Base-by-base conservation (phyloP, 2,113 vertebrate species). In the Ceratotherium simum region DNA sequence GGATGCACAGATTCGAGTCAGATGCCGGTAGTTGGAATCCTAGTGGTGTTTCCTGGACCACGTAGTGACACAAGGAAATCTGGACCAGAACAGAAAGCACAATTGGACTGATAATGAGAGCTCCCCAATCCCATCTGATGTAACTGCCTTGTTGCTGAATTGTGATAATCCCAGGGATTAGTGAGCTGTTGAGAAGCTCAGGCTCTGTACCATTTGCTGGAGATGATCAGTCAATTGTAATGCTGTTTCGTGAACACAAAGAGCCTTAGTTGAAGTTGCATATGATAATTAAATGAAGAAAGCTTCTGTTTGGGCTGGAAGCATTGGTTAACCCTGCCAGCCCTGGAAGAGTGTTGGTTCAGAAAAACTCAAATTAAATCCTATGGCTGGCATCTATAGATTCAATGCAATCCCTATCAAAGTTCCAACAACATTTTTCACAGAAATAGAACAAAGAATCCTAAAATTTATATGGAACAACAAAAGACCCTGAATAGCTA, bases 121-220 rank as follows among this genome's bases (percentile, higher is more conserved):
- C 51, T 39, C 64, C 88, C 83, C 90, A 89, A 23, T 80, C 90
- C 81, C 54, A 6, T 48, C 62, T 42, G 75, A 93, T 69, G 72
- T 69, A 86, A 69, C 89, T 33, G 75, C 89, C 93, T 92, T 85
- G 69, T 80, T 2, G 0, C 95, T 97, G 96, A 96, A 94, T 82
- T 95, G 97, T 90, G 90, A 84, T 97, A 90, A 97, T 97, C 95
- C 95, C 76, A 64, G 65, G 90, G 92, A 92, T 97, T 97, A 95
- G 82, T n/a, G 86, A 91, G 83, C 91, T 75, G 64, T 81, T 92
- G 90, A 96, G 90, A 70, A 84, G 80, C 86, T 87, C 75, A 72
- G 70, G 56, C n/a, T 82, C 79, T 18, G 42, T 42, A 46, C 75
- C 90, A 25, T 90, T 92, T 87, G 86, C 92, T 76, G n/a, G 79